phyloP scores from a whole-genome alignment of 2,797 vertebrate species.

The Tadarida brasiliensis region DNA sequence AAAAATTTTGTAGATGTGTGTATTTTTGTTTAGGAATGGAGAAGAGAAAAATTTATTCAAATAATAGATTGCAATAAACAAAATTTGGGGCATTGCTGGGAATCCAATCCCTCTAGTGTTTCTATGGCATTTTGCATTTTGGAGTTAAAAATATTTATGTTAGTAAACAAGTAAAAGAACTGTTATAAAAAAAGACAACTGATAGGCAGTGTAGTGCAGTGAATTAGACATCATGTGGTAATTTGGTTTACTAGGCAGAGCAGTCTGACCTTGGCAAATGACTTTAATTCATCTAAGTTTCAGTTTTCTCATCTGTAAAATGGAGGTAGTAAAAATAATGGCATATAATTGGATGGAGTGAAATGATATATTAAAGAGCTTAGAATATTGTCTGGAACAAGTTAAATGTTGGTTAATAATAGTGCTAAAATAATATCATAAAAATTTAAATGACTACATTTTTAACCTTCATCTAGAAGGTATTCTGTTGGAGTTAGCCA shows the following conservation, averaged over 20 bases:
- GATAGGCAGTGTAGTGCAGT: background rate
- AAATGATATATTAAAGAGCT: background rate
- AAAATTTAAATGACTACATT: background rate
- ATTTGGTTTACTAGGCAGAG: background rate
- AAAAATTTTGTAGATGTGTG: background rate
- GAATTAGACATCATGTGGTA: background rate
- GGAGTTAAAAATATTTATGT: background rate
- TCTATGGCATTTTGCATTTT: conserved; percentile 28
- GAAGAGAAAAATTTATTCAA: background rate
- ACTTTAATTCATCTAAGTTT: background rate
- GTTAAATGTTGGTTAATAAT: conserved; percentile 39
- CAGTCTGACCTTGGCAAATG: background rate
- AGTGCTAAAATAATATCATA: conserved; percentile 14
- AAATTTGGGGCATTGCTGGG: background rate
- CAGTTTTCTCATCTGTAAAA: conserved; percentile 62
- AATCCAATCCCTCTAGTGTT: background rate
- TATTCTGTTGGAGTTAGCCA: background rate
- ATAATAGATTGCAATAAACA: background rate
- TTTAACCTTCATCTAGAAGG: background rate
- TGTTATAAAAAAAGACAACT: background rate
- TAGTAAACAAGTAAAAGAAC: background rate
- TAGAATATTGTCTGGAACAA: conserved; percentile 6
- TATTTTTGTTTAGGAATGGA: background rate
- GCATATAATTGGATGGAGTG: background rate
- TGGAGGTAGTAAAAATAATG: background rate